These are phyloP conservation scores for Gopherus evgoodei DNA, from an alignment of 2,113 vertebrate species.

Conservation along the genomic window DNA sequence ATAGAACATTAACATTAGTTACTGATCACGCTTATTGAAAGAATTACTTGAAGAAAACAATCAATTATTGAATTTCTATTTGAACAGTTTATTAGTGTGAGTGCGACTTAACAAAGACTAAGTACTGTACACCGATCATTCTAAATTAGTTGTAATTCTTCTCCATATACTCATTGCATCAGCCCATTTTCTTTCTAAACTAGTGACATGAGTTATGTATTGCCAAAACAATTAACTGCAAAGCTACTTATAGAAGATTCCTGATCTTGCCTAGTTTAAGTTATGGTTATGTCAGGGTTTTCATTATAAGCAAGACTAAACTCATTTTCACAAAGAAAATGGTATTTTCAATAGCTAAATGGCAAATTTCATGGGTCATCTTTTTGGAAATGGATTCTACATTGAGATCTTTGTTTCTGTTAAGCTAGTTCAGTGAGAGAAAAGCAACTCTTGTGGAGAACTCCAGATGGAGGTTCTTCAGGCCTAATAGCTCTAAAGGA, in stretches of 20 bases:
- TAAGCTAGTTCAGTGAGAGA: conserved; percentile 24
- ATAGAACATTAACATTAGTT: neutral
- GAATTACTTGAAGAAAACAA: neutral
- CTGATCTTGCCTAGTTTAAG: neutral
- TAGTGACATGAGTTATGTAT: neutral
- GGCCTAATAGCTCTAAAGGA: neutral
- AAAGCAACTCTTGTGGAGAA: neutral
- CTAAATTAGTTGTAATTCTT: conserved; percentile 25
- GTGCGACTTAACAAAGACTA: neutral
- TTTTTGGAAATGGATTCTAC: neutral
- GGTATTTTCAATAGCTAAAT: neutral
- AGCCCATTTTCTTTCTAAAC: neutral
- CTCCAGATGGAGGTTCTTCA: neutral
- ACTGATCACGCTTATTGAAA: neutral
- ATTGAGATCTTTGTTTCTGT: neutral
- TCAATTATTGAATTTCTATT: neutral
- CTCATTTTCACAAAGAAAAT: neutral
- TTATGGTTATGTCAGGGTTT: neutral
- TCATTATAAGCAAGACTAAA: neutral
- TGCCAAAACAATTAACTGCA: neutral
- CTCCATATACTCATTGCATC: neutral
- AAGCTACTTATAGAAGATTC: neutral
- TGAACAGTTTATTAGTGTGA: neutral
- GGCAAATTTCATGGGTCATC: neutral
- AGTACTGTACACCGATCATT: neutral